These are phyloP conservation scores for Triops cancriformis DNA, from an alignment of 1,140 invertebrate genomes.

Conservation along the genomic window DNA sequence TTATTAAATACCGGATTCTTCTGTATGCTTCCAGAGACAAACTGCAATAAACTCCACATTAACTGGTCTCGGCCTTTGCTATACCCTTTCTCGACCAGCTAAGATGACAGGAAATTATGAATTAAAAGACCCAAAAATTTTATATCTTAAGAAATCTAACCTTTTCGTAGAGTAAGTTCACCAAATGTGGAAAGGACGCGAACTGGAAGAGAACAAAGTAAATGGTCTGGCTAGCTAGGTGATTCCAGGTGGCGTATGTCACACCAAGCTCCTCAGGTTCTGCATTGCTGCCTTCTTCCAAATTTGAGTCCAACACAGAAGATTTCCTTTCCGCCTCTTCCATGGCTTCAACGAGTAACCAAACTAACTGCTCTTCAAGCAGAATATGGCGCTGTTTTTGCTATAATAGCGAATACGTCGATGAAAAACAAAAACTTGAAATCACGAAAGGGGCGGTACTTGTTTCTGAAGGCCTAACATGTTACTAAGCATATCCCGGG, in stretches of 20 bases:
- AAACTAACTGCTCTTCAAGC: constrained; percentile 86
- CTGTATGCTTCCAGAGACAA: constrained; percentile 92
- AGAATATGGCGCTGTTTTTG: constrained; percentile 81
- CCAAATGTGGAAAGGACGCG: constrained; percentile 84
- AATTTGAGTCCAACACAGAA: constrained; percentile 35
- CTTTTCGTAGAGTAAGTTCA: constrained; percentile 78
- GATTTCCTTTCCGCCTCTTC: constrained; percentile 69
- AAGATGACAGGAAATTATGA: constrained; percentile 29
- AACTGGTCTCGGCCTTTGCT: constrained; percentile 85
- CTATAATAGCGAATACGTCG: constrained; percentile 41
- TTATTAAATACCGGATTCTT: constrained; percentile 64
- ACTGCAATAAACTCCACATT: constrained; percentile 96
- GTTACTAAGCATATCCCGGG: constrained; percentile 88
- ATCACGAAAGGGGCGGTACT: constrained; percentile 38
- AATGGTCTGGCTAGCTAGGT: constrained; percentile 88
- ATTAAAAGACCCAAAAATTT: constrained; percentile 26
- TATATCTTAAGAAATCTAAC: constrained; percentile 39
- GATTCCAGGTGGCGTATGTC: constrained; percentile 80
- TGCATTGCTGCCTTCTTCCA: constrained; percentile 40
- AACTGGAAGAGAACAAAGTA: constrained; percentile 94
- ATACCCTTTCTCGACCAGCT: constrained; percentile 68
- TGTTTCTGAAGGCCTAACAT: constrained; percentile 90
- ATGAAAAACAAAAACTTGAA: constrained; percentile 10
- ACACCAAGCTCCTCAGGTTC: constrained; percentile 52
- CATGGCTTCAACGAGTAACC: constrained; percentile 83